A percentile compares a stretch with the other conserved stretches of the same genome.
Evolutionary conservation across 1,140 invertebrate genomes (phyloP).

Genomic region (Conus betulinus): DNA sequence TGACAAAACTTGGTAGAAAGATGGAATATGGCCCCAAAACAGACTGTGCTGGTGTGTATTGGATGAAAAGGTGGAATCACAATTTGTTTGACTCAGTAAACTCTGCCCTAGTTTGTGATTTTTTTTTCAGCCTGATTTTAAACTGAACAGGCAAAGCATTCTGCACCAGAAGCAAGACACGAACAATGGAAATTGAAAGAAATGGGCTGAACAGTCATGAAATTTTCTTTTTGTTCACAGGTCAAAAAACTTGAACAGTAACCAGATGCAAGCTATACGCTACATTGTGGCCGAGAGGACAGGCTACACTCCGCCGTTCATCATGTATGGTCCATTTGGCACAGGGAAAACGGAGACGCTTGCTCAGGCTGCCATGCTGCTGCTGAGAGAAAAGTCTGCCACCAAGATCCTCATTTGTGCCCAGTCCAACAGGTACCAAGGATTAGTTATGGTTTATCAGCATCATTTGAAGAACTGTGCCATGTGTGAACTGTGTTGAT

Average conservation of each 20-base stretch:
- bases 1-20: too few species aligned
- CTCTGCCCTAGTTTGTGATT: too few species aligned
- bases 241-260: conserved; percentile 62
- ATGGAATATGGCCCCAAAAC: too few species aligned
- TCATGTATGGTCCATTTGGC: conserved; percentile 90
- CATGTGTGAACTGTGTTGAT: background rate
- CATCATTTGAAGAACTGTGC: background rate
- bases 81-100: too few species aligned
- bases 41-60: too few species aligned
- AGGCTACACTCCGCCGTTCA: conserved; percentile 82
- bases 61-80: too few species aligned
- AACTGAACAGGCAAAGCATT: too few species aligned
- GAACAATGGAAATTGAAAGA: too few species aligned
- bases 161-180: too few species aligned
- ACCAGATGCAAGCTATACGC: conserved; percentile 66
- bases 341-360: conserved; percentile 93
- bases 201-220: background rate
- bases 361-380: conserved; percentile 82
- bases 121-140: too few species aligned
- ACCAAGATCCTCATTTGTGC: conserved; percentile 89
- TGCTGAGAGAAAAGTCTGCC: conserved; percentile 81
- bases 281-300: conserved; percentile 64
- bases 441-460: background rate
- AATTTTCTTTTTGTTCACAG: conserved; percentile 41
- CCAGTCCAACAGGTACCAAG: conserved; percentile 86